Evolutionary conservation across 1,140 invertebrate genomes (phyloP).

Genomic region (Tetragonula clypearis): DNA sequence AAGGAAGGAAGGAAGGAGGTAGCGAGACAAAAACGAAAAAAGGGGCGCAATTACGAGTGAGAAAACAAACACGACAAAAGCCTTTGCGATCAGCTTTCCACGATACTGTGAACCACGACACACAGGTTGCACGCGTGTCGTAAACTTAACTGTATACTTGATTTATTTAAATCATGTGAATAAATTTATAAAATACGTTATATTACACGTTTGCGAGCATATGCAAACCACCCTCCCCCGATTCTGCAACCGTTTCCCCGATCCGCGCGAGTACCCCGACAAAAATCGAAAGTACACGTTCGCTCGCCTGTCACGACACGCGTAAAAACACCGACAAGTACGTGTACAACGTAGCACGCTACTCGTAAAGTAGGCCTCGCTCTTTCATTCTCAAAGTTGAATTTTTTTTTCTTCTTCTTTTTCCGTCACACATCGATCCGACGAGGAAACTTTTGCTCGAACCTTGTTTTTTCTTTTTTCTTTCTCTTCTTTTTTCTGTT

Average conservation of each 20-base stretch:
- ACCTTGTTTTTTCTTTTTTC: too few species aligned
- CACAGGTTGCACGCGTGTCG: slow-evolving; percentile 39
- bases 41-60: slow-evolving; percentile 40
- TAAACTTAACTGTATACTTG: slow-evolving; percentile 68
- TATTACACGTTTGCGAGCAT: slow-evolving; percentile 69
- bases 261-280: not conserved
- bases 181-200: slow-evolving; percentile 83
- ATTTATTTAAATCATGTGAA: slow-evolving; percentile 77
- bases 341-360: too few species aligned
- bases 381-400: too few species aligned
- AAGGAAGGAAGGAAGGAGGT: not conserved
- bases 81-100: slow-evolving; percentile 25
- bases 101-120: slow-evolving; percentile 22
- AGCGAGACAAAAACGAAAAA: not conserved
- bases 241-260: slow-evolving; percentile 1
- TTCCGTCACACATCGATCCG: not conserved
- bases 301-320: too few species aligned
- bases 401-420: too few species aligned
- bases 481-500: not conserved
- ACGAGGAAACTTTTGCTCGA: too few species aligned
- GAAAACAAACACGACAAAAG: slow-evolving; percentile 20
- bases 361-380: too few species aligned
- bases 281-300: too few species aligned
- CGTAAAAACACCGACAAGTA: too few species aligned
- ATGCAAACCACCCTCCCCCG: not conserved